Evolutionary conservation across 2,113 vertebrate genomes (phyloP), one percentile per base, ranked within the genome.

Genomic region (Mola mola): DNA sequence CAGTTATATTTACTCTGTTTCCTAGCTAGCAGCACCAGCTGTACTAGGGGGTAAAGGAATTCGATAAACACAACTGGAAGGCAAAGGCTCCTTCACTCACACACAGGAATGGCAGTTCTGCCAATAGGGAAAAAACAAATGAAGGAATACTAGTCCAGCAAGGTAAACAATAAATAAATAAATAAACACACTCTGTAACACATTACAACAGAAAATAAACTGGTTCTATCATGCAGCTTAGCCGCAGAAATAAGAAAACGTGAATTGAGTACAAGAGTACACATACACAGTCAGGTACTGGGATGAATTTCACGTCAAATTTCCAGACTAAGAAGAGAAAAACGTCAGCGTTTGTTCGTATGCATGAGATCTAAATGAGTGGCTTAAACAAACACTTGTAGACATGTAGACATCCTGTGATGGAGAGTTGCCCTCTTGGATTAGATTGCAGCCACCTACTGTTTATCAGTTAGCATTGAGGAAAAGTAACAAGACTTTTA

Each of bases 1-100:
- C 79, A 75, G 86, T 86, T 88, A 88, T 89, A 87, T 88, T 89
- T 89, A 84, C 84, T 84, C 86, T 75, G 77, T 68, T 89, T 89
- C 88, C 82, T 88, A 73, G 84, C 84, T 84, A 86, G 82, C 82
- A 88, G 86, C 87, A 60, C 60, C 72, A 77, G 79, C 78, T 76
- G 65, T 84, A 79, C 72, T 77, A 67, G 75, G 68, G 72, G 81
- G 72, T 86, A 88, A 75, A 81, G 82, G 78, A 90, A 88, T 90
- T 89, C 87, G 58, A 90, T 90, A 84, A 73, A 73, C 71, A 79
- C 70, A 63, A 75, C 72, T 81, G 79, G 85, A 87, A 84, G 82
- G 79, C 70, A 25, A 72, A 70, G 69, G 62, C 28, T 81, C 78
- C 79, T 79, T 81, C 68, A 50, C 75, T 77, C 68, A 41, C 70